Conservation (phyloP, 2,113 vertebrate species). For the Caranx ignobilis region DNA sequence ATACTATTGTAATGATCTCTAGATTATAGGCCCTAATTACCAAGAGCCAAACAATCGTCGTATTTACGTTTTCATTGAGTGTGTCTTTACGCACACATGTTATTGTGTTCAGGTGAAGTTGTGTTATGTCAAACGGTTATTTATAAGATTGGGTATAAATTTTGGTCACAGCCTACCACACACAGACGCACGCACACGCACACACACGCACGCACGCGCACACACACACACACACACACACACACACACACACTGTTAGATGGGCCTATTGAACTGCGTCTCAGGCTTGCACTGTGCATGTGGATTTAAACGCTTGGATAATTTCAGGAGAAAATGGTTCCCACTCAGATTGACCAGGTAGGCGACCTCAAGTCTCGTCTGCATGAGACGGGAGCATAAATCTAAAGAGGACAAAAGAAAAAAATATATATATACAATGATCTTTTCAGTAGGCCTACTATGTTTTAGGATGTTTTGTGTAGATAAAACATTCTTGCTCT, state of each 20-base stretch:
- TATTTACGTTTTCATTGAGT: constrained; percentile 76
- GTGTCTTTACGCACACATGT: constrained; percentile 72
- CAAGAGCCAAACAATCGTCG: constrained; percentile 80
- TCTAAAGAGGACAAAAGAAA: constrained; percentile 75
- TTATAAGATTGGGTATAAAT: constrained; percentile 67
- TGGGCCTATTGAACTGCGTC: constrained; percentile 46
- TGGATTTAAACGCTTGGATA: constrained; percentile 78
- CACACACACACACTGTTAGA: constrained; percentile 43
- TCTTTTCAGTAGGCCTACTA: constrained; percentile 87
- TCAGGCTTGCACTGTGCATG: constrained; percentile 78
- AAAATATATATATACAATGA: constrained; percentile 76
- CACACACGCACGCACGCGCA: constrained; percentile 67
- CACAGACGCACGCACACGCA: constrained; percentile 66
- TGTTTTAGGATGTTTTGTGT: constrained; percentile 98
- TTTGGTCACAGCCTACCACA: constrained; percentile 60
- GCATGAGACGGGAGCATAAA: constrained; percentile 86
- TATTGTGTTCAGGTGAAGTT: constrained; percentile 83
- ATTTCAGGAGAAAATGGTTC: constrained; percentile 57
- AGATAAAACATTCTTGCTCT: constrained; percentile 98
- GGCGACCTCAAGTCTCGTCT: constrained; percentile 80
- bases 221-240: constrained; percentile 51
- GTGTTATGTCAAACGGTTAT: constrained; percentile 80
- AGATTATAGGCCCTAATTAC: constrained; percentile 73
- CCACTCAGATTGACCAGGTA: constrained; percentile 56
- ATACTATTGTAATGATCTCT: constrained; percentile 78